Conservation (phyloP, 2,797 vertebrate species). For the Nyctibius grandis region DNA sequence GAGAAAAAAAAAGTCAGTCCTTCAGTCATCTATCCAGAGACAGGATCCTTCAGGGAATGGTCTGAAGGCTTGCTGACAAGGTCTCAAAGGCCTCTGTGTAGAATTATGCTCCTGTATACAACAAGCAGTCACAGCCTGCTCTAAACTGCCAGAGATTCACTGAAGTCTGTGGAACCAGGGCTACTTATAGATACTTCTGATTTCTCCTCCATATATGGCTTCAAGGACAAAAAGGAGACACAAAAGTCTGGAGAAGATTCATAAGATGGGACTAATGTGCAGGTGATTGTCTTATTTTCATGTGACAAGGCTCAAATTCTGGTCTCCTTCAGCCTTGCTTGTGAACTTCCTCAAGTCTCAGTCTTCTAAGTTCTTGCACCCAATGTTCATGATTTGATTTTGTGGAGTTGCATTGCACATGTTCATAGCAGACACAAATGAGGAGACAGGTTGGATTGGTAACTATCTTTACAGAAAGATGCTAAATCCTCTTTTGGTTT, state of each 20-base stretch:
- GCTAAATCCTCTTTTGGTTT: background rate
- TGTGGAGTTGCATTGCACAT: background rate
- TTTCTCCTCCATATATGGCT: background rate
- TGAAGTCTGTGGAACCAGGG: background rate
- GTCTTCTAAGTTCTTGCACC: background rate
- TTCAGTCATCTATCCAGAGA: background rate
- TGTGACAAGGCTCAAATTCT: background rate
- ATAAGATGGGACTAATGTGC: background rate
- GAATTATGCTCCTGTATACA: background rate
- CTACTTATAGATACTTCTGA: background rate
- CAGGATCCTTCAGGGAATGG: background rate
- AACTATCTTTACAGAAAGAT: background rate
- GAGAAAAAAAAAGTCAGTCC: background rate
- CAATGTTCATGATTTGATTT: background rate
- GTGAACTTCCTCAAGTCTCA: background rate
- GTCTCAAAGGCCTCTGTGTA: background rate
- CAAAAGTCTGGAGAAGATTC: background rate
- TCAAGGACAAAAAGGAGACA: background rate
- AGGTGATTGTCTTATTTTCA: background rate
- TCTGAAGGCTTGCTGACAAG: background rate
- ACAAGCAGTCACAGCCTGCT: background rate
- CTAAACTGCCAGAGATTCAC: background rate
- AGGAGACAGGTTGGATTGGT: background rate
- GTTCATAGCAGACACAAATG: background rate
- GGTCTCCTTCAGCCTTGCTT: background rate